Evolutionary conservation across 2,888 invertebrate species (phyloP), one percentile per base, ranked within the genome.

Genomic region (Epistrophella euchroma): DNA sequence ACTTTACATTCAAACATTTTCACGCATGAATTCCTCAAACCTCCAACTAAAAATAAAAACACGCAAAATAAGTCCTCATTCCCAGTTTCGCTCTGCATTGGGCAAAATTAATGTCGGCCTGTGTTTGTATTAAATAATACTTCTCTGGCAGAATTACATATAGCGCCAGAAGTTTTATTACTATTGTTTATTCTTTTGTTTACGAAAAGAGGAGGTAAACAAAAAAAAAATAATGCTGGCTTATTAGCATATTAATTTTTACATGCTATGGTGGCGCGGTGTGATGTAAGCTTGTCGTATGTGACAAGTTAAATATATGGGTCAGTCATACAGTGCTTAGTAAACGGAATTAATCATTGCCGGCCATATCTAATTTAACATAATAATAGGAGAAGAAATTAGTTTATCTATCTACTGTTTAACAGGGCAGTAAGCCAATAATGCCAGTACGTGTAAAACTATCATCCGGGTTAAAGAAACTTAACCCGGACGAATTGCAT

Each of bases 221-320:
- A 47, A 22, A 52, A 66, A 19, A n/a, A 55, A 55, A 70, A 40
- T 11, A 35, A 45, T 71, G 62, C n/a, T 68, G 22, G 45, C 50
- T 50, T 72, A 80, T 80, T 75, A 56, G 81, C 60, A 76, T 85
- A 81, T 76, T 85, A 81, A 85, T 76, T 85, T 72, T 55, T 68
- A 52, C 85, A 85, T 15, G 58, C 71, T 62, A 60, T n/a, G 75
- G 37, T 64, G 45, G 64, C 5, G 37, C 37, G 17, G 45, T 35
- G 37, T 64, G 50, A 47, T 74, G 52, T n/a, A n/a, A n/a, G n/a
- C n/a, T n/a, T n/a, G n/a, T n/a, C n/a, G n/a, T 47, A 71, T 55
- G 58, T 50, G 50, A 68, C 55, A 72, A 50, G 52, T 55, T 22
- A 64, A 73, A 81, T 73, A 85, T 76, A 58, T 85, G 47, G 85